Base-by-base conservation (phyloP, 2,113 vertebrate genomes). In the Coptodon bakossiorum region DNA sequence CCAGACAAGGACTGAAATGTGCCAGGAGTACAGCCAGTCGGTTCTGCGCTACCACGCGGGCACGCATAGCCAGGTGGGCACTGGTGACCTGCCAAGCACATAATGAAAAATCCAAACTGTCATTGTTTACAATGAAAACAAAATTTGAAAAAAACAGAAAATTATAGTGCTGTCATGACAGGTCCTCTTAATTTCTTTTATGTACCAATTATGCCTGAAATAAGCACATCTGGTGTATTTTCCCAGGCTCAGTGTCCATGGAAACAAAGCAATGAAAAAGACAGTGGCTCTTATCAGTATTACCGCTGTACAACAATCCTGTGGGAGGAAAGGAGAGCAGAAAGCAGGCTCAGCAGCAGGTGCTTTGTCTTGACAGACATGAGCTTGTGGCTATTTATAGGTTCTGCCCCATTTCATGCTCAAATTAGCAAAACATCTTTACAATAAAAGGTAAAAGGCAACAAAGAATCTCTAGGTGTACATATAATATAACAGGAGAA, bases 21-120 rank as follows among this genome's bases (percentile, higher is more conserved):
- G 40, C 98, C 98, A 53, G 96, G 85, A 5, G 92, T 94, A 83
- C 98, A 99, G 22, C 95, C 88, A 53, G 90, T 13, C 1, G 98
- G 97, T 80, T 96, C 90, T 10, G 82, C 86, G 79, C 97, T 98
- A 48, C 98, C 98, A 80, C 71, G 11, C 24, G 97, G 97, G 57
- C 98, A 99, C 0, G 88, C 92, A 76, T 97, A 96, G 27, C 98
- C 97, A 84, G 91, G 63, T 4, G 96, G 97, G 85, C 98, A 98
- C 73, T 96, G 85, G 34, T 45, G 85, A 83, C 88, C 96, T 96
- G 91, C 76, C 6, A 83, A 43, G 78, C 16, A 84, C 22, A 89
- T n/a, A 76, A 80, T 68, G 3, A 50, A 76, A 45, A 53, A 22
- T 36, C 61, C 4, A 82, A 59, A 59, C 22, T 38, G 8, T 87